These are phyloP conservation scores for Sthenelais limicola DNA, from an alignment of 2,888 invertebrate genomes.

Conservation along the genomic window DNA sequence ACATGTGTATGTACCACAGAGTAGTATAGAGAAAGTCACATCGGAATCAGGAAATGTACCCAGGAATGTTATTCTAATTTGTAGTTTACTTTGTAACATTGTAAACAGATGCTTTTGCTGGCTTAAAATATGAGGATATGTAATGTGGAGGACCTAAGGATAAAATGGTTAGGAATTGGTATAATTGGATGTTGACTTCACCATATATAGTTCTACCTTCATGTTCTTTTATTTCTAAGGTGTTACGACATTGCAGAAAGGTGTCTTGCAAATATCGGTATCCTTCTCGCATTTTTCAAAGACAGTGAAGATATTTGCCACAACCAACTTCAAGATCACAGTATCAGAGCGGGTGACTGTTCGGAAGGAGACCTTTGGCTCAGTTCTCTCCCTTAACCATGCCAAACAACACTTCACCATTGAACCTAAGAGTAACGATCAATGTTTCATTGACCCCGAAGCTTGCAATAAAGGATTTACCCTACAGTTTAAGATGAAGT, in stretches of 20 bases:
- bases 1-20: too few relatives aligned
- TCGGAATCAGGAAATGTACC: too few relatives aligned
- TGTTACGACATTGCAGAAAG: background rate
- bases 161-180: too few relatives aligned
- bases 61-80: too few relatives aligned
- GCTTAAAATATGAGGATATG: too few relatives aligned
- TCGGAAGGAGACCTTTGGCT: background rate
- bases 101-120: too few relatives aligned
- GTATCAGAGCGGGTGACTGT: background rate
- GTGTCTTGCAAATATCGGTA: background rate
- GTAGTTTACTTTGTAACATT: too few relatives aligned
- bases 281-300: slow-evolving; percentile 11
- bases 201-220: background rate
- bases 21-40: too few relatives aligned
- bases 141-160: too few relatives aligned
- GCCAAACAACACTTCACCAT: background rate
- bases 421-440: background rate
- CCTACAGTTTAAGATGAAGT: background rate
- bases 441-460: slow-evolving; percentile 3
- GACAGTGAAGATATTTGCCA: background rate
- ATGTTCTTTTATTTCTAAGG: background rate
- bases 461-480: slow-evolving; percentile 6
- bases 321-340: slow-evolving; percentile 3
- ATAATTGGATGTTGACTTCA: too few relatives aligned
- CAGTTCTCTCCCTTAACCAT: background rate